Base-by-base conservation (phyloP, 2,113 vertebrate genomes). In the Dicaeum eximium region DNA sequence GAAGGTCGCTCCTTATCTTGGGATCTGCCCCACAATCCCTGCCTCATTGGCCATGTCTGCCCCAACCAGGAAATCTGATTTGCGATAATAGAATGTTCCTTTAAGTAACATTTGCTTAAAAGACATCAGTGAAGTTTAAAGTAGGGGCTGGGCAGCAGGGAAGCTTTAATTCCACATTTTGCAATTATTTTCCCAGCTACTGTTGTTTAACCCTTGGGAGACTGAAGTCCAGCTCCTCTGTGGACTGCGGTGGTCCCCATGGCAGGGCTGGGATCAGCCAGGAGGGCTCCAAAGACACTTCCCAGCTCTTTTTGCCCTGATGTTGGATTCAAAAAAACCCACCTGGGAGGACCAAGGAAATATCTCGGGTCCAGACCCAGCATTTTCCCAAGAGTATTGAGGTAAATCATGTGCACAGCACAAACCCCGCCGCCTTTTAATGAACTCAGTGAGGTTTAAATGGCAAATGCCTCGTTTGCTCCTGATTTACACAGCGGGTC, bases 21-120 rank as follows among this genome's bases (percentile, higher is more conserved):
- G 93, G 92, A 96, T 97, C 96, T 94, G 92, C 57, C 86, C 91
- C 6, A 54, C 95, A 95, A 95, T 95, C 87, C 54, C 74, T 35
- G 96, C 95, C 91, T 70, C 88, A 89, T 91, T 97, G 73, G 50
- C 91, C 78, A 65, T 38, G 96, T 94, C 97, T 96, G 93, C 90
- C 88, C 94, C 94, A 44, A 84, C 73, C 96, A 97, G 96, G 97
- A 97, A 97, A 97, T 96, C 95, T 97, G 96, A 97, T 97, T 97
- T 97, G 92, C 80, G 93, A 94, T 92, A 97, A 96, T 96, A 97
- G 62, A 97, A 92, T 88, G 95, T 96, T 97, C 96, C 93, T 97
- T 93, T 97, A 95, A 97, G 96, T 95, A 95, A 94, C 35, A 7
- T 95, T 98, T 95, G 90, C 93, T 95, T 96, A 97, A 93, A 96